Conservation (phyloP, 2,797 vertebrate species). For the Bradypodion ventrale region DNA sequence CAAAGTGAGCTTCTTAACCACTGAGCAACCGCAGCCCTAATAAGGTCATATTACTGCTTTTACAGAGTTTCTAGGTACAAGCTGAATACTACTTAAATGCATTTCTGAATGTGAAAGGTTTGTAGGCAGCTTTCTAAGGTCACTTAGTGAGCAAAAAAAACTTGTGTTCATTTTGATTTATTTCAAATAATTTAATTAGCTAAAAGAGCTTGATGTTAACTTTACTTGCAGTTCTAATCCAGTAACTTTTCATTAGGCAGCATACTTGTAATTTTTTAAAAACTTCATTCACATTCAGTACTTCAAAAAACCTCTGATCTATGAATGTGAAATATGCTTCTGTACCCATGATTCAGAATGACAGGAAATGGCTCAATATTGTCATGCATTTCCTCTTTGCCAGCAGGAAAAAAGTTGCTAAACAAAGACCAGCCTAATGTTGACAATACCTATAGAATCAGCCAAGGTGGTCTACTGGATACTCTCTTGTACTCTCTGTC, state of each 20-base stretch:
- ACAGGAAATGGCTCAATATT: too few species aligned
- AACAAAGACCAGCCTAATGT: too few species aligned
- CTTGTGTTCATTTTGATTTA: not conserved
- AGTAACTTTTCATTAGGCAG: not conserved
- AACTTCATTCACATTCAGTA: not conserved
- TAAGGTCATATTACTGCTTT: not conserved
- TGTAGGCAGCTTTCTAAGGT: not conserved
- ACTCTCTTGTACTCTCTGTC: too few species aligned
- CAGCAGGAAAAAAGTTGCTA: too few species aligned
- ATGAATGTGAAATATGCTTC: too few species aligned
- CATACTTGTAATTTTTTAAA: not conserved
- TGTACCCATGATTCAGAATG: too few species aligned
- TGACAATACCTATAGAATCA: too few species aligned
- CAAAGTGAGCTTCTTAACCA: too few species aligned
- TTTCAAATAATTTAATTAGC: not conserved
- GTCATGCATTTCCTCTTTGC: too few species aligned
- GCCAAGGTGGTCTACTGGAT: too few species aligned
- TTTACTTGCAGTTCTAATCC: not conserved
- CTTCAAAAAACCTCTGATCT: too few species aligned
- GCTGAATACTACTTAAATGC: not conserved
- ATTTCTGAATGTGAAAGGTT: not conserved
- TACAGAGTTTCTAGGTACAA: not conserved
- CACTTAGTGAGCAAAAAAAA: not conserved
- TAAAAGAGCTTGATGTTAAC: not conserved
- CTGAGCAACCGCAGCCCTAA: too few species aligned